Evolutionary conservation across 1,140 invertebrate genomes (phyloP).

Genomic region (Magallana ariakensis): DNA sequence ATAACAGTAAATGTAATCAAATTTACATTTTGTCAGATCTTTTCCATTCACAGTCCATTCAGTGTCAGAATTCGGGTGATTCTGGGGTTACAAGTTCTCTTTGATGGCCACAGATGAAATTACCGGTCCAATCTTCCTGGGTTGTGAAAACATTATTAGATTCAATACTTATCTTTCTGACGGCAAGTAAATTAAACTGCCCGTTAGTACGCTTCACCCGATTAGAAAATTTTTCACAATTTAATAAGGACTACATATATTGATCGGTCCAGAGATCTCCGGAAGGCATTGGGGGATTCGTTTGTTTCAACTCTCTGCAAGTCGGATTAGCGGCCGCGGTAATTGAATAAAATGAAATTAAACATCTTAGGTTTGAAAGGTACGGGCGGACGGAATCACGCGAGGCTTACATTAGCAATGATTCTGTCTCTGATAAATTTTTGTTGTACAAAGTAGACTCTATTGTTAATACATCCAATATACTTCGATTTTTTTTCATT

Average conservation of each 20-base stretch:
- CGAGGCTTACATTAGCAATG: conserved; percentile 15
- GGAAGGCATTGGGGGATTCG: background rate
- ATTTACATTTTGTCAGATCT: too few species aligned
- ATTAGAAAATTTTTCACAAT: background rate
- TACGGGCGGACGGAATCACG: conserved; percentile 6
- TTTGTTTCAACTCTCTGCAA: conserved; percentile 8
- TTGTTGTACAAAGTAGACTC: background rate
- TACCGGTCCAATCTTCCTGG: too few species aligned
- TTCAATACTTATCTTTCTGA: background rate
- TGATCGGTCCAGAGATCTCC: background rate
- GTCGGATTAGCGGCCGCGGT: background rate
- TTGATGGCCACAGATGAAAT: too few species aligned
- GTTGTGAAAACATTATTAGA: too few species aligned
- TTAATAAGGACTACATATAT: background rate
- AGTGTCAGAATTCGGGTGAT: too few species aligned
- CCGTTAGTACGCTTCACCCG: conserved; percentile 13
- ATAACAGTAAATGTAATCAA: too few species aligned
- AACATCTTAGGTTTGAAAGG: conserved; percentile 22
- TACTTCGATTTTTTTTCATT: background rate
- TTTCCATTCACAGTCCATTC: too few species aligned
- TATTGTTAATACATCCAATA: conserved; percentile 14
- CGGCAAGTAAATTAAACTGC: background rate
- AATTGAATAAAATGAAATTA: conserved; percentile 38
- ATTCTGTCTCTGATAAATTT: conserved; percentile 27
- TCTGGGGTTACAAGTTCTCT: too few species aligned